Evolutionary conservation across 2,797 vertebrate species (phyloP).

Genomic region (Ceryle rudis): DNA sequence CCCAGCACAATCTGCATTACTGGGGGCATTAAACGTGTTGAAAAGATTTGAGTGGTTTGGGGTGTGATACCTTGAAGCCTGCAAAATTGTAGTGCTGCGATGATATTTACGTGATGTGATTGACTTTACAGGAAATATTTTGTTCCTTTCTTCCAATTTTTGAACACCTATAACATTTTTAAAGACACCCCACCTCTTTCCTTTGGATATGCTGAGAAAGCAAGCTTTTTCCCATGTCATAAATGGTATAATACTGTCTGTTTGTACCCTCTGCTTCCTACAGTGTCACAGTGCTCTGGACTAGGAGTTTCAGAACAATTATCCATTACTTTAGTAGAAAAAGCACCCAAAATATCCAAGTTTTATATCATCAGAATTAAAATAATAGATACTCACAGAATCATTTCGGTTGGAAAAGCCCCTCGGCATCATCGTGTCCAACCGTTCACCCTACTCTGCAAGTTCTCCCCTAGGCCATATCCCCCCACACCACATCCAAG

Average conservation of each 20-base stretch:
- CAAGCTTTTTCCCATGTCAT: rapidly evolving
- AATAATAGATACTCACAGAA: background rate
- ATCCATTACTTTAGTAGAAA: background rate
- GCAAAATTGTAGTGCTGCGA: background rate
- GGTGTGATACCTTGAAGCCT: background rate
- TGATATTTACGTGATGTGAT: background rate
- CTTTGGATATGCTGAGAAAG: background rate
- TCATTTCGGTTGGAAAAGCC: too few relatives aligned
- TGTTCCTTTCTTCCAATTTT: background rate
- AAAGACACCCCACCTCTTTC: background rate
- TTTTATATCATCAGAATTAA: background rate
- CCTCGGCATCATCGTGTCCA: too few relatives aligned
- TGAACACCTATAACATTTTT: background rate
- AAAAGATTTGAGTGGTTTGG: background rate
- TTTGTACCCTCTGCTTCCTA: background rate
- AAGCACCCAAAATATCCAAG: background rate
- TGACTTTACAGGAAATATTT: background rate
- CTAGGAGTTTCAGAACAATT: background rate
- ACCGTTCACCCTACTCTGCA: too few relatives aligned
- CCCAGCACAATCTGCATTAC: background rate
- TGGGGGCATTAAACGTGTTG: background rate
- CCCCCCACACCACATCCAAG: too few relatives aligned
- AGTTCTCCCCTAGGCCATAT: too few relatives aligned
- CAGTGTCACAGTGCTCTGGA: background rate
- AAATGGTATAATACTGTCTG: background rate